phyloP scores from a whole-genome alignment of 2,888 invertebrate species.

The Sesia apiformis region DNA sequence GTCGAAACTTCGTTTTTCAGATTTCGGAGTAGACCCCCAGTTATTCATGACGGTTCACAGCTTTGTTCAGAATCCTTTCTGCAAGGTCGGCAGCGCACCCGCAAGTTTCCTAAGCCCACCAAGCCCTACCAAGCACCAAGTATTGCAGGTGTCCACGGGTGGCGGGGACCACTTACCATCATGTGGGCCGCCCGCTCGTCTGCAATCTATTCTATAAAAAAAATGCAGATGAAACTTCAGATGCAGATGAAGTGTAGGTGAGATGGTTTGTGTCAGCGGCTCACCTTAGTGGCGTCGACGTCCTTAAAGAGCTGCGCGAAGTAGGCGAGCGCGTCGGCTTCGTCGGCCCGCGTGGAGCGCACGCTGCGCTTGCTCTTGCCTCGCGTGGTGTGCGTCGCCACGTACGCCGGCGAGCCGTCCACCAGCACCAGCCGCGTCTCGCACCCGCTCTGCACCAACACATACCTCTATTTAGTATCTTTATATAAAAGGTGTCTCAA shows the following conservation, averaged over 20 bases:
- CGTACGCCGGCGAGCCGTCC: constrained; percentile 92
- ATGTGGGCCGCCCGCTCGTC: no score
- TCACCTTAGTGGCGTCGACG: constrained; percentile 77
- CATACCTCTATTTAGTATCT: no score
- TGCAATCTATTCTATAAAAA: no score
- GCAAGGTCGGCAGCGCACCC: background rate
- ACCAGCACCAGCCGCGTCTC: constrained; percentile 81
- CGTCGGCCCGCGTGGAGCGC: constrained; percentile 69
- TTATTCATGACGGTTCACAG: no score
- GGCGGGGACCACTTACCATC: no score
- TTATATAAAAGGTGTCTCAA: no score
- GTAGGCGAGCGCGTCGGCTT: constrained; percentile 85
- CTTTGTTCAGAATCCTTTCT: no score
- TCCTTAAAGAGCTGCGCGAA: constrained; percentile 87
- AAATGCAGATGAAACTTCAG: background rate
- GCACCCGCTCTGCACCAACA: constrained; percentile 49
- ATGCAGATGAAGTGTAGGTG: background rate
- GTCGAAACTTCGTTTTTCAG: no score
- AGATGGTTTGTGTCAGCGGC: background rate
- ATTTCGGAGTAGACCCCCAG: no score
- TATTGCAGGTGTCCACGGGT: background rate
- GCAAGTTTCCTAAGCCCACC: background rate
- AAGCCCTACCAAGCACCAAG: background rate
- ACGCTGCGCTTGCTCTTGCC: constrained; percentile 75
- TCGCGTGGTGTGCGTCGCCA: constrained; percentile 83